Base-by-base conservation (phyloP, 2,113 vertebrate species). In the Panthera leo region DNA sequence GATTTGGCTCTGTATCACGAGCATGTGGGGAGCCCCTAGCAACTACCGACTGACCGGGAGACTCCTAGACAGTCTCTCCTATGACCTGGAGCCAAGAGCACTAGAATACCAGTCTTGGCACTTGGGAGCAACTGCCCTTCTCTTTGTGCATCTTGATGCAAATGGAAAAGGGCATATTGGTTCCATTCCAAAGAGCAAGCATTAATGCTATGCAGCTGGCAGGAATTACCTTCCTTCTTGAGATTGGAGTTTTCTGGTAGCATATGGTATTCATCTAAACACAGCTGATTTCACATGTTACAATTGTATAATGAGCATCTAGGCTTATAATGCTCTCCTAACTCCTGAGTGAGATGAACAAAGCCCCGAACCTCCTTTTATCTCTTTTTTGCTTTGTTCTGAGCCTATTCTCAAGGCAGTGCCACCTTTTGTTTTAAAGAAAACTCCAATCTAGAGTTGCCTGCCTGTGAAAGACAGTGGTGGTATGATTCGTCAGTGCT, bases 231-330 rank as follows among this genome's bases (percentile, higher is more conserved):
- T 90, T 96, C 76, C 63, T 97, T 45, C 31, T 10, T 65, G 63
- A 98, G 42, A 85, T 5, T 3, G 36, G 83, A 86, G 16, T 36
- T 97, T 53, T 39, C 79, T 91, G 70, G n/a, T 79, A 97, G 12
- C 70, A 85, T 91, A 82, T 0, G 7, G 34, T 92, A 73, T 31
- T 87, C 96, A 89, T 68, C 53, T 97, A 89, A 97, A 96, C 79
- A 88, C 92, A 92, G 12, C 42, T 94, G 73, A 78, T 87, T 92
- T 98, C 88, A 90, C 25, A 55, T 96, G 5, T 68, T 95, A 79
- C 36, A 97, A 53, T 65, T 92, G 16, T 61, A 94, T 29, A 39
- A 63, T 92, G 34, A 93, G 3, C 71, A 68, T 78, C 21, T 31
- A 96, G 89, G 85, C 75, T 23, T 4, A 94, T 84, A 80, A 84